Evolutionary conservation across 2,888 invertebrate species (phyloP).

Genomic region (Phyllotreta cruciferae): DNA sequence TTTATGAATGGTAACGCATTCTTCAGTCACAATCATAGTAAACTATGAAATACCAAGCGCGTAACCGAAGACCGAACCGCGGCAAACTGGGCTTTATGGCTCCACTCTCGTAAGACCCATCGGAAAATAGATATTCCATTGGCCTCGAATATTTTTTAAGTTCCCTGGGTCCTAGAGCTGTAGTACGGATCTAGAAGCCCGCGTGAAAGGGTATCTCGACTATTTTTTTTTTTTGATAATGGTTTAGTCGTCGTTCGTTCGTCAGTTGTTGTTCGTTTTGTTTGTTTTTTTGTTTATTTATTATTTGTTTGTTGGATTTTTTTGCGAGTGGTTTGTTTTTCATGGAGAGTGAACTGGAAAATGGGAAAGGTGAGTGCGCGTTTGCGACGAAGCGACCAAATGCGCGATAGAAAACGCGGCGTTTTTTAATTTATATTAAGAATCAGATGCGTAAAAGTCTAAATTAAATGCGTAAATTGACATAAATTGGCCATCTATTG

Average conservation of each 20-base stretch:
- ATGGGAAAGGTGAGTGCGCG: conserved; percentile 51
- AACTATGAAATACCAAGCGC: conserved; percentile 45
- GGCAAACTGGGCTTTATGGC: conserved; percentile 50
- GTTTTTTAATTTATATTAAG: neutral
- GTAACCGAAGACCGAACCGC: conserved; percentile 28
- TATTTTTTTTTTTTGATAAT: conserved; percentile 33
- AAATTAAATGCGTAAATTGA: conserved; percentile 10
- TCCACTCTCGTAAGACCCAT: conserved; percentile 45
- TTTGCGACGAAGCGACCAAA: neutral
- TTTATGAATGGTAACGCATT: conserved; percentile 55
- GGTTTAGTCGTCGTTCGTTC: conserved; percentile 37
- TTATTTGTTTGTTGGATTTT: conserved; percentile 34
- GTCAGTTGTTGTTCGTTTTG: conserved; percentile 37
- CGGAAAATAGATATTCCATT: conserved; percentile 44
- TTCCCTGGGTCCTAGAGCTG: conserved; percentile 53
- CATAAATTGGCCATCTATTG: neutral
- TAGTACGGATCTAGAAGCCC: conserved; percentile 53
- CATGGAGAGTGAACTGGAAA: conserved; percentile 52
- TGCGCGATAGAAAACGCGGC: too few species aligned
- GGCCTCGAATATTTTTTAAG: conserved; percentile 56
- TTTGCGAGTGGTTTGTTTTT: conserved; percentile 28
- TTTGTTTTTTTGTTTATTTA: conserved; percentile 38
- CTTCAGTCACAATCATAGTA: conserved; percentile 53
- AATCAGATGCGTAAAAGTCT: conserved; percentile 2
- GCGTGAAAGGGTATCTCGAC: conserved; percentile 47